Evolutionary conservation across 35 echinoderm and acorn worm genomes (phyloP).

Genomic region (Eucidaris tribuloides): DNA sequence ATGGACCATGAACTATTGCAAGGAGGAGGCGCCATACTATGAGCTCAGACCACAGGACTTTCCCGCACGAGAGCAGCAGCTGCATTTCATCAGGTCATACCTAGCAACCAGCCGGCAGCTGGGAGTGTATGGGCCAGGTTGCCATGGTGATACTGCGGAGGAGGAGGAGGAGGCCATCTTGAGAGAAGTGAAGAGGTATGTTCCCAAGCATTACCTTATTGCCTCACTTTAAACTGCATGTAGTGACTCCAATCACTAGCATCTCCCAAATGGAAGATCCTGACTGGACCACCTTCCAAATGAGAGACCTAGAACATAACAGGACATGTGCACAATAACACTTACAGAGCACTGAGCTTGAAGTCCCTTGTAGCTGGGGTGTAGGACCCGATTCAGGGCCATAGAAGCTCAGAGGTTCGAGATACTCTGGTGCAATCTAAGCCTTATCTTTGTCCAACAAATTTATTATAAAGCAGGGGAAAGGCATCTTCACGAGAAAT

Average conservation of each 20-base stretch:
- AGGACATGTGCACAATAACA: neutral
- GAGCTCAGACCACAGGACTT: constrained; percentile 47
- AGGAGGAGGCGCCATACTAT: constrained; percentile 63
- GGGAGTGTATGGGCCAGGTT: neutral
- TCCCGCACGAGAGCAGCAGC: constrained; percentile 72
- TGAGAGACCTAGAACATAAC: neutral
- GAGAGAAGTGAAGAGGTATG: constrained; percentile 42
- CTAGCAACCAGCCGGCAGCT: neutral
- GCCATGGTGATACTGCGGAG: constrained; percentile 15
- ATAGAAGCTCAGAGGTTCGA: too few species aligned
- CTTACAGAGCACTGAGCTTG: neutral
- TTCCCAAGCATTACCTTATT: neutral
- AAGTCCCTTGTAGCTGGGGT: neutral
- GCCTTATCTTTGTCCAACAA: too few species aligned
- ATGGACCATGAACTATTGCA: constrained; percentile 82
- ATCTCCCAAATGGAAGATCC: neutral
- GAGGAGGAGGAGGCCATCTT: constrained; percentile 39
- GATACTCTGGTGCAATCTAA: too few species aligned
- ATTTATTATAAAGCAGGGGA: too few species aligned
- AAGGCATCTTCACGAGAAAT: too few species aligned
- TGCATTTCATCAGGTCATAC: constrained; percentile 81
- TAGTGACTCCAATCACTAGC: neutral
- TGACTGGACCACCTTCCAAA: neutral
- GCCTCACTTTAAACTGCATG: neutral
- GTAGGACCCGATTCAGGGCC: too few species aligned